Conservation (phyloP, 2,888 invertebrate genomes). For the Periphyllus acericola region DNA sequence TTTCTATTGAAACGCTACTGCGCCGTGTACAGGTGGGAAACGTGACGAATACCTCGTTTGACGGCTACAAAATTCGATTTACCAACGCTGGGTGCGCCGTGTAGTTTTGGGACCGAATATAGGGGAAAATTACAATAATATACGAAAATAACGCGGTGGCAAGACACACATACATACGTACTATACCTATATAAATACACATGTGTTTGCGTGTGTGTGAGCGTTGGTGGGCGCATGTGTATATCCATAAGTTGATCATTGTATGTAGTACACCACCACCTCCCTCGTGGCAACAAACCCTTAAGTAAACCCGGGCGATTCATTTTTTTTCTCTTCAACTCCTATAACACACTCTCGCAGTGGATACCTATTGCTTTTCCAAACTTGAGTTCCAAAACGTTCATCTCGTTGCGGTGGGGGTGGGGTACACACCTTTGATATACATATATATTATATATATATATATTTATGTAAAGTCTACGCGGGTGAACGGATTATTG, state of each 20-base stretch:
- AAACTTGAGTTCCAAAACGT: background rate
- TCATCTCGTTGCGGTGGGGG: background rate
- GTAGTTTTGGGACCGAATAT: background rate
- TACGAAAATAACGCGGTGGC: background rate
- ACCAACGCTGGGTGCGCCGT: background rate
- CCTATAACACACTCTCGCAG: background rate
- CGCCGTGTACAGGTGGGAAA: constrained; percentile 13
- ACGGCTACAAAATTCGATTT: constrained; percentile 50
- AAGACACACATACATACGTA: background rate
- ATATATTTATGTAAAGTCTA: background rate
- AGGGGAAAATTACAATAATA: constrained; percentile 26
- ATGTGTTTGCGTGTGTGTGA: background rate
- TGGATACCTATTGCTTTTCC: background rate
- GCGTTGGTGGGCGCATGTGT: no score
- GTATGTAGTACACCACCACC: background rate
- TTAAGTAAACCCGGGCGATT: background rate
- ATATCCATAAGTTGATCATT: background rate
- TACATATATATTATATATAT: no score
- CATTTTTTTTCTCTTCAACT: background rate
- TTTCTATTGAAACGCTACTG: background rate
- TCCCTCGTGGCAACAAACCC: background rate
- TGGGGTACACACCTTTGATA: background rate
- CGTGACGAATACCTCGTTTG: constrained; percentile 37
- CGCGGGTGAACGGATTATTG: background rate
- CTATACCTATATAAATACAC: background rate